Evolutionary conservation across 2,888 invertebrate genomes (phyloP), one percentile per base, ranked within the genome.

Genomic region (Pterostichus madidus): DNA sequence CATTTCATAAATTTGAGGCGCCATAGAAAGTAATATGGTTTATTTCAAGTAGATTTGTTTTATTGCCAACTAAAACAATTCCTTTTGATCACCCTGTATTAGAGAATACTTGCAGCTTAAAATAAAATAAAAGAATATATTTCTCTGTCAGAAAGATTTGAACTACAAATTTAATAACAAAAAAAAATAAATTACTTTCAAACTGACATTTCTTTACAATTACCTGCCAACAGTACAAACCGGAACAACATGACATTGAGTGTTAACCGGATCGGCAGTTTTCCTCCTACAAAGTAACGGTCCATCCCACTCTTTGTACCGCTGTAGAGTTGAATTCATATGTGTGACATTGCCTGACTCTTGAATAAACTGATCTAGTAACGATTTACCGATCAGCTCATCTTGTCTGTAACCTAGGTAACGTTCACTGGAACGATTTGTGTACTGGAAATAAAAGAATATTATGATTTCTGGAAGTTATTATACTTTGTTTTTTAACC

Each of bases 361-460:
- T 84, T 91, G 88, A 13, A 87, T 86, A 61, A 90, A 83, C 87
- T 91, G 87, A 81, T 94, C 93, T 84, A 91, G 90, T 13, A 94
- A 90, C 86, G 92, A 92, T 88, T 91, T 92, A 11, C 93, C 94
- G 24, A 92, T 86, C 39, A 94, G 89, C 84, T 95, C 94, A 77
- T 93, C 93, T 86, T 91, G 91, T 85, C 92, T 92, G 89, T 92
- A 94, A 53, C 97, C 97, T 85, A 97, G 92, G 85, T 96, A 91
- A 84, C 95, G 94, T 90, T 97, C 97, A 90, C 95, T 96, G 24
- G 97, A 94, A 87, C 95, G 94, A 90, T 98, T 98, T 86, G 96
- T 94, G 89, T 96, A 96, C 96, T 98, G 92, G 68, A 90, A 90
- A n/a, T 35, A 10, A 56, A 56, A 52, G 1, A 0, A n/a, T 46